Base-by-base conservation (phyloP, 37 sponge, comb jelly and placozoan species). In the Petrosia ficiformis region DNA sequence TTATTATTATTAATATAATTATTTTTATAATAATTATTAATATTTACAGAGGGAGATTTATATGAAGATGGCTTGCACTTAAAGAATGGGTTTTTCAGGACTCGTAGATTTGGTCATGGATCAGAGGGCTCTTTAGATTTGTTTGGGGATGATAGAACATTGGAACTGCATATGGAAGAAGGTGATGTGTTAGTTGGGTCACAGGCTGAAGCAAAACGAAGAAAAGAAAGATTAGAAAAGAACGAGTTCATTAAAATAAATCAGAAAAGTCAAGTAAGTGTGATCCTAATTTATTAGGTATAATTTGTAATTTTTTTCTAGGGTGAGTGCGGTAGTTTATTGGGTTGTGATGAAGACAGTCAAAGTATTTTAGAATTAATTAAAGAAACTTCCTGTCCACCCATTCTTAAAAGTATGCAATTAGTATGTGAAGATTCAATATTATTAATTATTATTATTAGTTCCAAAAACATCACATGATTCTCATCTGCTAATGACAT, bases 21-120 rank as follows among this genome's bases (percentile, higher is more conserved):
- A 6, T 61, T 6, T n/a, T 11, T 8, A n/a, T 61, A 11, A 61
- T n/a, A 26, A n/a, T 61, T 6, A 11, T 61, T n/a, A 36, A 5
- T 36, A 38, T 26, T 34, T 52, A 42, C 59, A 80, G 92, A 86
- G 42, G 93, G 93, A 43, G 93, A 92, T 42, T 42, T 92, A 39
- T 87, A 72, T 73, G 95, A 90, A 39, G 95, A 94, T 75, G 95
- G 95, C 0, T 36, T 94, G 42, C 28, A 61, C 2, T 60, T 94
- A 39, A 89, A 86, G 79, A 82, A 94, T 58, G 94, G 94, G 36
- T 83, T 89, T 41, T 94, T 94, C 72, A 80, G 95, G n/a, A 87
- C 86, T 31, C 68, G 95, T 5, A 77, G 75, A 32, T 94, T 94
- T 72, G 72, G 29, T 19, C 57, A 58, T 42, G 83, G 65, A 16